phyloP scores from a whole-genome alignment of 1,140 invertebrate genomes.

The Pygmarrhopalites habei region DNA sequence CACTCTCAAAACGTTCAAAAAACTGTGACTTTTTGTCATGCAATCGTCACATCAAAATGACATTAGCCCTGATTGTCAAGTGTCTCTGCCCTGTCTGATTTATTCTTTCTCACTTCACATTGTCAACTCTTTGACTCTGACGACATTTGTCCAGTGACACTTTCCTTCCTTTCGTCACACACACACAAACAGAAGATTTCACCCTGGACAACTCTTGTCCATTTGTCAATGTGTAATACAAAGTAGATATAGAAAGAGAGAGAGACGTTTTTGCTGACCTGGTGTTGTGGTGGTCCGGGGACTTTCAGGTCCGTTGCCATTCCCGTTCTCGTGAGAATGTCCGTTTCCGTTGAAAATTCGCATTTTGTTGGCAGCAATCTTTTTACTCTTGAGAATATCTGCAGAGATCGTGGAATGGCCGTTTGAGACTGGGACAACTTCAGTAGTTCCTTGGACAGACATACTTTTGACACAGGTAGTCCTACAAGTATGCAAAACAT shows the following conservation, averaged over 20 bases:
- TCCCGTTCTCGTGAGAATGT: background rate
- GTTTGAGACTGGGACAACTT: constrained; percentile 4
- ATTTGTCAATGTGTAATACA: background rate
- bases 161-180: too few species aligned
- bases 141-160: too few species aligned
- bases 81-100: too few species aligned
- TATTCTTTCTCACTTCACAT: too few species aligned
- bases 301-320: background rate
- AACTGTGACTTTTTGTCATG: too few species aligned
- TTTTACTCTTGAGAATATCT: constrained; percentile 14
- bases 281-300: constrained; percentile 1
- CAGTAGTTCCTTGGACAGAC: constrained; percentile 15
- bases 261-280: background rate
- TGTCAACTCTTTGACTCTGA: too few species aligned
- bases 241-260: background rate
- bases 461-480: constrained; percentile 8
- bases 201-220: too few species aligned
- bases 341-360: constrained; percentile 7
- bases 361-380: background rate
- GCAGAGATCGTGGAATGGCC: background rate
- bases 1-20: too few species aligned
- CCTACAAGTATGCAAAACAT: constrained; percentile 11
- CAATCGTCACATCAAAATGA: too few species aligned
- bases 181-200: too few species aligned
- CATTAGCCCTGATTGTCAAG: too few species aligned